These are phyloP conservation scores for Oophaga pumilio DNA, from an alignment of 2,113 vertebrate genomes.

Conservation along the genomic window DNA sequence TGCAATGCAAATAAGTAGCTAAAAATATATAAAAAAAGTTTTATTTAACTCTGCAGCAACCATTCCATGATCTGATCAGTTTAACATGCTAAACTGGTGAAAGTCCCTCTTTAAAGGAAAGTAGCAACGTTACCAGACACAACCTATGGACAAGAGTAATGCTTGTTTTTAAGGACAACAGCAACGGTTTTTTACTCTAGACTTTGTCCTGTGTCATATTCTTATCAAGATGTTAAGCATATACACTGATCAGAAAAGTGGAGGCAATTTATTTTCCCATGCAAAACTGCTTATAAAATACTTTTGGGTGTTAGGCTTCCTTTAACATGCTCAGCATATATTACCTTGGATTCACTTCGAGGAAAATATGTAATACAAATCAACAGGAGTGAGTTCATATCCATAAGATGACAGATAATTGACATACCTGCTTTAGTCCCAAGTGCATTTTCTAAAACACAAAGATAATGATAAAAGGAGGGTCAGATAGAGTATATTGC, in stretches of 20 bases:
- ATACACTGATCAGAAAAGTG: neutral
- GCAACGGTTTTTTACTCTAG: too few species aligned
- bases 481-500: slow-evolving; percentile 51
- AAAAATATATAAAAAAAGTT: too few species aligned
- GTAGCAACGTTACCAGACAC: too few species aligned
- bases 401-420: slow-evolving; percentile 54
- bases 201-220: neutral
- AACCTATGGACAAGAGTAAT: too few species aligned
- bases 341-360: neutral
- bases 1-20: too few species aligned
- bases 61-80: too few species aligned
- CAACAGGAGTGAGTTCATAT: slow-evolving; percentile 29
- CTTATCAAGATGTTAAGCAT: neutral
- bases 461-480: slow-evolving; percentile 58
- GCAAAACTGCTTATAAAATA: neutral
- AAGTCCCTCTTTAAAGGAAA: too few species aligned
- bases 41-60: too few species aligned
- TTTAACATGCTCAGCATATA: slow-evolving; percentile 15
- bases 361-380: slow-evolving; percentile 36
- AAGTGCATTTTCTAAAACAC: slow-evolving; percentile 57
- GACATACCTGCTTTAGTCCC: slow-evolving; percentile 56
- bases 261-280: neutral
- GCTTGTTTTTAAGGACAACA: too few species aligned
- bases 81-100: too few species aligned
- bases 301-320: neutral